Conservation (phyloP, 2,888 invertebrate genomes). For the Thecophora atra region DNA sequence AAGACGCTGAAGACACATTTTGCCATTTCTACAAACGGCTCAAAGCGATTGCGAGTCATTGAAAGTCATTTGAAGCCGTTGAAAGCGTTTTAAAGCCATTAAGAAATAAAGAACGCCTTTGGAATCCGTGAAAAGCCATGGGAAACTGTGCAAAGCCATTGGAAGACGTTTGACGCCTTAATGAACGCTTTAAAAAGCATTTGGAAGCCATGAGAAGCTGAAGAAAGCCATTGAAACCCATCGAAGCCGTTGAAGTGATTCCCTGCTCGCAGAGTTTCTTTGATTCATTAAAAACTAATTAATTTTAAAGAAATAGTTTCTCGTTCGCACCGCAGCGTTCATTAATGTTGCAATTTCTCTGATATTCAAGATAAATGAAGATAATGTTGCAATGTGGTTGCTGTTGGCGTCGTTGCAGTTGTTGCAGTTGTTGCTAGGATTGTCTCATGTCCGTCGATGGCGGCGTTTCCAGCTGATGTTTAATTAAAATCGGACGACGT, state of each 20-base stretch:
- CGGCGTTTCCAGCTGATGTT: neutral
- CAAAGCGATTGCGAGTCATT: too few species aligned
- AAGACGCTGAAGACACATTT: too few species aligned
- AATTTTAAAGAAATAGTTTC: neutral
- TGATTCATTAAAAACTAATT: neutral
- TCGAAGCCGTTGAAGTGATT: too few species aligned
- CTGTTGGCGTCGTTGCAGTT: neutral
- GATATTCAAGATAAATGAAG: neutral
- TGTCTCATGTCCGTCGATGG: too few species aligned
- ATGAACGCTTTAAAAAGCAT: too few species aligned
- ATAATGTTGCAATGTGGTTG: neutral
- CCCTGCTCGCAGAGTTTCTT: neutral
- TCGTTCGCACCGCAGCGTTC: neutral
- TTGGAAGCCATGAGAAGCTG: neutral
- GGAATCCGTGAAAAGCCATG: too few species aligned
- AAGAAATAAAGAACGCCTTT: too few species aligned
- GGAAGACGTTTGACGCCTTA: too few species aligned
- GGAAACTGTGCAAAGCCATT: too few species aligned
- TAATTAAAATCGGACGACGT: constrained; percentile 35
- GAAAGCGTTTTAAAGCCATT: too few species aligned
- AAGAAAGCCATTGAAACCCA: neutral
- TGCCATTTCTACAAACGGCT: too few species aligned
- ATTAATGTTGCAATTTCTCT: constrained; percentile 3
- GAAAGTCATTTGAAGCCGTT: too few species aligned
- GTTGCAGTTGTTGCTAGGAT: neutral